These are phyloP conservation scores for Anser cygnoides DNA, from an alignment of 2,113 vertebrate species.

Conservation along the genomic window DNA sequence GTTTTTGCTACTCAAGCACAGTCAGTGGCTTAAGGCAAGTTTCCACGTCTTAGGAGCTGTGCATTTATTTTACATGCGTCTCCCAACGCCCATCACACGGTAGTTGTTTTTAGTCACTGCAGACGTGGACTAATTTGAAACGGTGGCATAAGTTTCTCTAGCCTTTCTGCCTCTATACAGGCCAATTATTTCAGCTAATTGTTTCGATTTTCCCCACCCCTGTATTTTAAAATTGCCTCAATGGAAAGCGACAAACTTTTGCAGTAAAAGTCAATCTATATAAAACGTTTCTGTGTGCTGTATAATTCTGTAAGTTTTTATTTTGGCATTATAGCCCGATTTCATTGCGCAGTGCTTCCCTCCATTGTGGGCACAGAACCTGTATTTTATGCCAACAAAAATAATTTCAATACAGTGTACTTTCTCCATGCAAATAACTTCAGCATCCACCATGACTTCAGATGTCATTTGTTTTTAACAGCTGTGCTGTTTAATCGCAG, in stretches of 20 bases:
- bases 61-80: not conserved
- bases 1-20: not conserved
- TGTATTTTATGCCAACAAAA: constrained; percentile 49
- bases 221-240: not conserved
- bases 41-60: fast-evolving
- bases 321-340: constrained; percentile 17
- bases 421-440: constrained; percentile 29
- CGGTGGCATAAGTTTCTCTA: not conserved
- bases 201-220: not conserved
- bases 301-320: not conserved
- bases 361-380: not conserved
- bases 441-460: not conserved
- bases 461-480: constrained; percentile 50
- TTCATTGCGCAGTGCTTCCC: constrained; percentile 33
- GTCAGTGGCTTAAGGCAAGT: not conserved
- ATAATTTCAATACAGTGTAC: constrained; percentile 10
- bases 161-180: not conserved
- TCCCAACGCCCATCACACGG: fast-evolving
- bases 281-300: not conserved
- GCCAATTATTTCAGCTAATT: not conserved
- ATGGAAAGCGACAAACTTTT: not conserved
- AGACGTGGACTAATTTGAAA: not conserved
- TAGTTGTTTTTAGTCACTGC: not conserved
- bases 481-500: constrained; percentile 26
- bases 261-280: not conserved